Percentiles rank a stretch among this genome's conserved stretches.
Conservation (phyloP, 2,113 vertebrate species). For the Mustela lutreola region DNA sequence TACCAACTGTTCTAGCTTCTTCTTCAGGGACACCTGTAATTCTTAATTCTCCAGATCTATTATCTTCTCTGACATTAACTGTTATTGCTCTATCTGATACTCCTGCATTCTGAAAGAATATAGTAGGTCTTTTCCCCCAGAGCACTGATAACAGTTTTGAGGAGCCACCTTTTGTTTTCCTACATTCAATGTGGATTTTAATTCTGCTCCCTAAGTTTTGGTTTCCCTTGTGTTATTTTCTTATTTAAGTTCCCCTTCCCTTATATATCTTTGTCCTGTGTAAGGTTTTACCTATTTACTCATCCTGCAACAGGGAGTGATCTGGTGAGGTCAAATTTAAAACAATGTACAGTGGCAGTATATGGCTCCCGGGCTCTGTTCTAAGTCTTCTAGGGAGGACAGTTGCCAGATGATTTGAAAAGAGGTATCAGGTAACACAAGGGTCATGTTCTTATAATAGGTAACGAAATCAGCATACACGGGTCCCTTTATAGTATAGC, state of each 20-base stretch:
- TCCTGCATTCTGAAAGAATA: neutral
- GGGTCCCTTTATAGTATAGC: neutral
- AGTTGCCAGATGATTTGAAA: slow-evolving; percentile 21
- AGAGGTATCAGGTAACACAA: slow-evolving; percentile 26
- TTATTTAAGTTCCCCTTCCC: neutral
- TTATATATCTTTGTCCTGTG: neutral
- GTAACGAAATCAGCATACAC: slow-evolving; percentile 10
- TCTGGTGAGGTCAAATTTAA: slow-evolving; percentile 22
- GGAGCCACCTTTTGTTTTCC: neutral
- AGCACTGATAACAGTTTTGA: neutral
- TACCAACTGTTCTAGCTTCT: slow-evolving; percentile 3
- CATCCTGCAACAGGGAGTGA: neutral
- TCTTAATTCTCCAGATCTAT: neutral
- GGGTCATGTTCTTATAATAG: slow-evolving; percentile 4
- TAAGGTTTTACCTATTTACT: slow-evolving; percentile 37
- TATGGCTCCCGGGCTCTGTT: neutral
- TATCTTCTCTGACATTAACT: neutral
- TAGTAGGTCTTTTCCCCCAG: neutral
- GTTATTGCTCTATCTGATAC: slow-evolving; percentile 20
- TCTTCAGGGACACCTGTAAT: neutral
- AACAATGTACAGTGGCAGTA: neutral
- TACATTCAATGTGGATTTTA: slow-evolving; percentile 39
- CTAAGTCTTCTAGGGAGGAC: neutral
- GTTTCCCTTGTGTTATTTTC: neutral
- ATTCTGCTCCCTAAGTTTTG: slow-evolving; percentile 35